Conservation (phyloP, 2,797 vertebrate species). For the Miichthys miiuy region DNA sequence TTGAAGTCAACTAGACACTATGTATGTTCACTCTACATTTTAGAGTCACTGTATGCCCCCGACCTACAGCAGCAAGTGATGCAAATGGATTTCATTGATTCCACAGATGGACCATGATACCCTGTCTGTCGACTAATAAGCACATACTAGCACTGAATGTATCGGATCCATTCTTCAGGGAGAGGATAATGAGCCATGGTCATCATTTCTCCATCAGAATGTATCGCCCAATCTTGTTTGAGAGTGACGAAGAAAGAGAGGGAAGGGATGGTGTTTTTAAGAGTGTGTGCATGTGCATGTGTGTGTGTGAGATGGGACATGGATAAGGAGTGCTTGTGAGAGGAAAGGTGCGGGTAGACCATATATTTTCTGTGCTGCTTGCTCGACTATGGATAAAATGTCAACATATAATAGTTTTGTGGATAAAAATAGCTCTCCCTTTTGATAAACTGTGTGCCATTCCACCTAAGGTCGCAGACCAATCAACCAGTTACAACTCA, state of each 20-base stretch:
- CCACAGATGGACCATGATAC: constrained; percentile 31
- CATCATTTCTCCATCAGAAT: constrained; percentile 78
- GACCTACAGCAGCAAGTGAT: constrained; percentile 21
- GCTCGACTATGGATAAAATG: constrained; percentile 54
- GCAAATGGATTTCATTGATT: constrained; percentile 58
- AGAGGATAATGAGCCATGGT: constrained; percentile 85
- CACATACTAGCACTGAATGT: constrained; percentile 82
- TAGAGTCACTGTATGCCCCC: not conserved
- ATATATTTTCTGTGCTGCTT: constrained; percentile 57
- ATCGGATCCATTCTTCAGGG: constrained; percentile 81
- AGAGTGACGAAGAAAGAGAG: constrained; percentile 3
- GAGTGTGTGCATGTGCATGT: constrained; percentile 66
- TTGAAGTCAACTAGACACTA: constrained; percentile 20
- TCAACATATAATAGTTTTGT: constrained; percentile 45
- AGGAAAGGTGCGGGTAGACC: constrained; percentile 23
- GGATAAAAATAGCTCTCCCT: constrained; percentile 58
- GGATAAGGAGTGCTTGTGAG: constrained; percentile 32
- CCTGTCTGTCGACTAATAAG: constrained; percentile 60
- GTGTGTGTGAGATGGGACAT: constrained; percentile 41
- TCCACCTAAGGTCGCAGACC: constrained; percentile 43
- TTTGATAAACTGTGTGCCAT: constrained; percentile 60
- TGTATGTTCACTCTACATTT: constrained; percentile 34
- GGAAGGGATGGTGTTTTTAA: constrained; percentile 19
- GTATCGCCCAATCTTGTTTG: constrained; percentile 61
- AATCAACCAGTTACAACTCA: constrained; percentile 40